These are phyloP conservation scores for Delia radicum DNA, from an alignment of 1,140 invertebrate genomes.

Conservation along the genomic window DNA sequence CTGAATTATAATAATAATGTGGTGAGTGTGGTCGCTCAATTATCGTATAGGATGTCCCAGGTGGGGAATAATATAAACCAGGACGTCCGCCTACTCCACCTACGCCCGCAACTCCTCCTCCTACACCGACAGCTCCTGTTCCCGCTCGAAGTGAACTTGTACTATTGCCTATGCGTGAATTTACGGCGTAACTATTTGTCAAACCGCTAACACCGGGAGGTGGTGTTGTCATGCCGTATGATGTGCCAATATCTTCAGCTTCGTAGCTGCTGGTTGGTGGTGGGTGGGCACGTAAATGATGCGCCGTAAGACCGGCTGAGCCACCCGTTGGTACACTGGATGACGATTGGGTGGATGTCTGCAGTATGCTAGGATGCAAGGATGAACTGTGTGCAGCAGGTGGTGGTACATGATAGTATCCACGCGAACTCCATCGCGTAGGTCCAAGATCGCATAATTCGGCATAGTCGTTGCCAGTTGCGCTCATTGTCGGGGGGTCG, in stretches of 20 bases:
- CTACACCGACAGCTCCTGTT: conserved; percentile 27
- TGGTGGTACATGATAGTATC: conserved; percentile 44
- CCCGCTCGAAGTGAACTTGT: conserved; percentile 47
- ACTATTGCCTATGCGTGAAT: conserved; percentile 50
- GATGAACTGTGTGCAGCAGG: conserved; percentile 37
- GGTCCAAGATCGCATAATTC: conserved; percentile 57
- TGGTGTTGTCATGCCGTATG: conserved; percentile 52
- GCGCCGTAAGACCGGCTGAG: conserved; percentile 44
- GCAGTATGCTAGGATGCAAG: conserved; percentile 32
- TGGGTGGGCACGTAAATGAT: conserved; percentile 44
- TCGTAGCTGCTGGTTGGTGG: conserved; percentile 48
- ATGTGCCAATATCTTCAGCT: conserved; percentile 48
- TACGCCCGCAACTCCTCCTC: conserved; percentile 42
- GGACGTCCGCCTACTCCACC: conserved; percentile 49
- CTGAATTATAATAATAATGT: conserved; percentile 58
- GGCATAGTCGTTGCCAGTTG: conserved; percentile 56
- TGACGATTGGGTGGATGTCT: conserved; percentile 40
- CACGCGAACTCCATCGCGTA: conserved; percentile 53
- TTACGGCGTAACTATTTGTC: conserved; percentile 36
- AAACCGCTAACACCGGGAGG: conserved; percentile 38
- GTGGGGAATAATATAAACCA: conserved; percentile 69
- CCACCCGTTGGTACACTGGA: conserved; percentile 51
- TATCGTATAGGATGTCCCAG: conserved; percentile 80
- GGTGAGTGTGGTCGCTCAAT: conserved; percentile 77
- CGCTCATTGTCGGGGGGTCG: conserved; percentile 57